These are phyloP conservation scores for Habrosyne pyritoides DNA, from an alignment of 2,888 invertebrate genomes.

Conservation along the genomic window DNA sequence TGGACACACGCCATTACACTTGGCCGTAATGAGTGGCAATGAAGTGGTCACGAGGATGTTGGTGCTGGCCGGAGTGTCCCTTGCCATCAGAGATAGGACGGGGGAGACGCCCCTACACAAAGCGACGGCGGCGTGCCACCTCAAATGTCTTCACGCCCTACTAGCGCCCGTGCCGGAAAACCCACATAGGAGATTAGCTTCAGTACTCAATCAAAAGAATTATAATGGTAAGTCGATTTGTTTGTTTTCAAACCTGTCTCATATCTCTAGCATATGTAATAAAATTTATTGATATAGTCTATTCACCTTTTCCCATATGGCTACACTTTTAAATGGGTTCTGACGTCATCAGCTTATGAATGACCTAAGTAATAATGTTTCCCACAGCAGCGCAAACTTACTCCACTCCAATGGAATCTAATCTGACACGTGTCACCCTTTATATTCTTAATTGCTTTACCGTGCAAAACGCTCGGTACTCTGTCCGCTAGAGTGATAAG, in stretches of 20 bases:
- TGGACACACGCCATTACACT: conserved; percentile 92
- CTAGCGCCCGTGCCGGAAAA: conserved; percentile 84
- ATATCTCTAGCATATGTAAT: too few relatives aligned
- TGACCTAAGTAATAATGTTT: conserved; percentile 29
- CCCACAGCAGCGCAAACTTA: conserved; percentile 8
- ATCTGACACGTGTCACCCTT: not conserved
- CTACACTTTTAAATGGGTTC: conserved; percentile 11
- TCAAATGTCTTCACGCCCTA: conserved; percentile 88
- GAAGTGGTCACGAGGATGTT: conserved; percentile 89
- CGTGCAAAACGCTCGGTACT: not conserved
- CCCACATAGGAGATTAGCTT: conserved; percentile 63
- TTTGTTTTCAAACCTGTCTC: too few relatives aligned
- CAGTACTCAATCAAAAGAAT: conserved; percentile 91
- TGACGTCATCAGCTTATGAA: conserved; percentile 32
- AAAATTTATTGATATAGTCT: too few relatives aligned
- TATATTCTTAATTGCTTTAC: not conserved
- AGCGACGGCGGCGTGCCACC: conserved; percentile 88
- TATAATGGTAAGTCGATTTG: conserved; percentile 88
- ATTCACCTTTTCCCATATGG: not conserved
- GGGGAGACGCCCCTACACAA: conserved; percentile 95
- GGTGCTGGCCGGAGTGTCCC: conserved; percentile 90
- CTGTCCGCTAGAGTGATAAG: too few relatives aligned
- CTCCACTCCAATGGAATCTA: not conserved
- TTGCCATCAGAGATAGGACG: conserved; percentile 86
- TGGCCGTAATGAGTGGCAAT: conserved; percentile 92